A percentile compares a stretch with the other conserved stretches of the same genome.
These are phyloP conservation scores for Leptopilina syphax DNA, from an alignment of 2,888 invertebrate species.

Conservation along the genomic window DNA sequence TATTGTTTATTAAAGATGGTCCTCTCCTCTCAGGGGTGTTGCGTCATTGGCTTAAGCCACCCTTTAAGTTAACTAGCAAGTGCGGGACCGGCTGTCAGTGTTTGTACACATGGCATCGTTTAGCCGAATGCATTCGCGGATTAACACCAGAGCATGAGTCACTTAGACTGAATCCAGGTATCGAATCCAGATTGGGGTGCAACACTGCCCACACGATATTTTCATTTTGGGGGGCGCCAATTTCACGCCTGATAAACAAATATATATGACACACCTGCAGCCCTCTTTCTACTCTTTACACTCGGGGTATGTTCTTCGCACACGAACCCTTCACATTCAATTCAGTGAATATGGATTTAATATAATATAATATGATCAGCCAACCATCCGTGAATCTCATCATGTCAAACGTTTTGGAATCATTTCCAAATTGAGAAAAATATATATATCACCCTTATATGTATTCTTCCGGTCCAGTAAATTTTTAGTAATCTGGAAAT, in stretches of 20 bases:
- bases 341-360: conserved; percentile 32
- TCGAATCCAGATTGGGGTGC: conserved; percentile 46
- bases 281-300: conserved; percentile 34
- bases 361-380: not conserved
- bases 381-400: conserved; percentile 25
- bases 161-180: conserved; percentile 59
- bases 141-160: conserved; percentile 60
- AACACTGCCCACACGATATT: conserved; percentile 54
- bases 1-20: conserved; percentile 34
- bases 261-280: conserved; percentile 59
- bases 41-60: conserved; percentile 48
- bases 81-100: conserved; percentile 73
- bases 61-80: conserved; percentile 64
- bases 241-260: conserved; percentile 62
- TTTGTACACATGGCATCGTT: conserved; percentile 75
- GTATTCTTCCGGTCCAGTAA: not conserved
- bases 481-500: conserved; percentile 1
- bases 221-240: conserved; percentile 58
- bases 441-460: not conserved
- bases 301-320: not conserved
- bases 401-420: conserved; percentile 28
- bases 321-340: conserved; percentile 23
- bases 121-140: conserved; percentile 66
- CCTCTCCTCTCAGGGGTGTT: conserved; percentile 40
- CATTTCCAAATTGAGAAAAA: conserved; percentile 27